Evolutionary conservation across 2,113 vertebrate genomes (phyloP), one percentile per base, ranked within the genome.

Genomic region (Aptenodytes forsteri): DNA sequence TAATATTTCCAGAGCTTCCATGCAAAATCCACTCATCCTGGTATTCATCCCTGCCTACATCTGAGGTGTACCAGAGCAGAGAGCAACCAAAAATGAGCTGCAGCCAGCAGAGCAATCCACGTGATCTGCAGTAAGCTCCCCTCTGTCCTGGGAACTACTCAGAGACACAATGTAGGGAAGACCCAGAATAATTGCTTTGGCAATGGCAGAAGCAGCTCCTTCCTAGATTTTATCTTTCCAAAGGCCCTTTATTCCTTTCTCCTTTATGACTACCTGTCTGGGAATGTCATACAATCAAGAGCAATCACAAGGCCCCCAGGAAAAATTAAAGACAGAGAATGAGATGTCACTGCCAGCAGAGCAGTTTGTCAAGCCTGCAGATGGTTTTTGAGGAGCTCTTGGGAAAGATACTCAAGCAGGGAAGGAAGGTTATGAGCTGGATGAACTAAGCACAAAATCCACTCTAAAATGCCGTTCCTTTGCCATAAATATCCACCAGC

Each of bases 281-380:
- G 58, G 27, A 44, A 69, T 69, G 36, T 40, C 3, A 1, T 69
- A 77, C 13, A 36, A 61, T 52, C 79, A 77, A 86, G 27, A 93
- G 22, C 34, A 61, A 83, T 66, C 89, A 88, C 27, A 80, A 85
- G 71, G 13, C 58, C 46, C 71, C 11, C 62, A 90, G 83, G 86
- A 95, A 96, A 95, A 89, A 69, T 66, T 80, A 80, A 94, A 93
- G 75, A 16, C 22, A 59, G 66, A 66, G 18, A 72, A 96, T 65
- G 54, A 92, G 75, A 72, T 58, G 62, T 42, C 75, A 55, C 12
- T 72, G 44, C 62, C 79, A 93, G 54, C 62, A 91, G 44, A 94
- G 52, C 44, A 52, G 59, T 88, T 83, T 88, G 78, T 96, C 88
- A 95, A 82, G 44, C 16, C 71, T 96, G 61, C 62, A 86, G 52